Percentiles rank a stretch among this genome's conserved stretches.
These are phyloP conservation scores for Cryptomyrus ogoouensis DNA, from an alignment of 2,113 vertebrate species.

Conservation along the genomic window DNA sequence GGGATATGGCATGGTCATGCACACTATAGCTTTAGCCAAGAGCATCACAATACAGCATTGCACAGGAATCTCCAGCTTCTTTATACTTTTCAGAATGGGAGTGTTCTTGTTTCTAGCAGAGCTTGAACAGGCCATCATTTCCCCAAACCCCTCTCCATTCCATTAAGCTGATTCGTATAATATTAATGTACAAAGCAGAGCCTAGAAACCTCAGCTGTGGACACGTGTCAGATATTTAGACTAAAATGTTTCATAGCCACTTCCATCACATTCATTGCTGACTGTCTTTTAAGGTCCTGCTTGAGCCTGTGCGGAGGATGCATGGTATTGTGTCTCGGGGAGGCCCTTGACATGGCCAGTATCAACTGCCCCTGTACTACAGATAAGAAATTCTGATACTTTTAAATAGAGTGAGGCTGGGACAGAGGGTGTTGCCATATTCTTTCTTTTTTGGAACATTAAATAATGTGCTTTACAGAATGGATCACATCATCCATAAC, in stretches of 20 bases:
- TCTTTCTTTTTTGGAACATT: not conserved
- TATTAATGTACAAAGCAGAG: constrained; percentile 1
- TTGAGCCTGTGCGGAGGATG: not conserved
- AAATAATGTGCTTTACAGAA: not conserved
- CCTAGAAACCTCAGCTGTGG: not conserved
- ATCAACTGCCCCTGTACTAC: not conserved
- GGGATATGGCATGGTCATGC: constrained; percentile 25
- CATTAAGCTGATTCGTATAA: not conserved
- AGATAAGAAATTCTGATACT: not conserved
- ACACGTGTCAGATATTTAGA: not conserved
- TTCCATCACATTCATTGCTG: not conserved
- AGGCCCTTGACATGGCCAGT: not conserved
- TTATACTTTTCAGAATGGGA: not conserved
- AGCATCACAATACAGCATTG: constrained; percentile 35
- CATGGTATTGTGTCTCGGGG: not conserved
- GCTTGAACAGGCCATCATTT: not conserved
- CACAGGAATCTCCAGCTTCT: not conserved
- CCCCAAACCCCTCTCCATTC: not conserved
- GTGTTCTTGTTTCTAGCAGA: not conserved
- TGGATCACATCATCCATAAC: not conserved
- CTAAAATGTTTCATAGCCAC: not conserved
- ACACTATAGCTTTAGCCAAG: constrained; percentile 29
- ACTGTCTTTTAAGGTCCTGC: not conserved
- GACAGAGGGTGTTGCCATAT: not conserved
- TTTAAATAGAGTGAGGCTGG: not conserved